These are phyloP conservation scores for Oceanites oceanicus DNA, from an alignment of 2,113 vertebrate species.

Conservation along the genomic window DNA sequence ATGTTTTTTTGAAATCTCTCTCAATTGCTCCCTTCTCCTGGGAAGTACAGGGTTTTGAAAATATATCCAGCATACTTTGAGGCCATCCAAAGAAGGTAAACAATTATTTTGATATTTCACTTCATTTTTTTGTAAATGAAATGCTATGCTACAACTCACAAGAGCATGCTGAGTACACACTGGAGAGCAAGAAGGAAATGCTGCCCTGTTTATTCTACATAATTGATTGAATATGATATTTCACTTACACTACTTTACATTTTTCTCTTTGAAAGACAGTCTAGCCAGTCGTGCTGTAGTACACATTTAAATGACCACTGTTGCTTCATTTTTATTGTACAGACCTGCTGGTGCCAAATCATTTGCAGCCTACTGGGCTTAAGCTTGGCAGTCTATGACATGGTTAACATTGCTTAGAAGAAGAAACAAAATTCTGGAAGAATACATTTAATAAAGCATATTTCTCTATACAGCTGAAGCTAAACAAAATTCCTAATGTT, in stretches of 20 bases:
- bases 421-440: background rate
- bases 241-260: background rate
- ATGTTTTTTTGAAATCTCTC: background rate
- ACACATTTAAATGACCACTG: background rate
- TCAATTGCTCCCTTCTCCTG: background rate
- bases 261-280: background rate
- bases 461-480: background rate
- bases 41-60: background rate
- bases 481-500: background rate
- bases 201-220: slow-evolving; percentile 41
- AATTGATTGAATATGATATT: background rate
- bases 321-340: background rate
- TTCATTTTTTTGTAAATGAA: slow-evolving; percentile 39
- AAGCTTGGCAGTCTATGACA: background rate
- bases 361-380: background rate
- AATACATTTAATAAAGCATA: background rate
- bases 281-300: background rate
- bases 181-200: background rate
- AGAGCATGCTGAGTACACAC: background rate
- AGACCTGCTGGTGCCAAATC: background rate
- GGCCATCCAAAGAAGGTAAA: background rate
- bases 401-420: background rate
- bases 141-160: background rate
- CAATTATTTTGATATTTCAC: slow-evolving; percentile 7
- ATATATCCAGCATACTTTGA: slow-evolving; percentile 2